Evolutionary conservation across 2,797 vertebrate genomes (phyloP).

Genomic region (Myripristis murdjan): DNA sequence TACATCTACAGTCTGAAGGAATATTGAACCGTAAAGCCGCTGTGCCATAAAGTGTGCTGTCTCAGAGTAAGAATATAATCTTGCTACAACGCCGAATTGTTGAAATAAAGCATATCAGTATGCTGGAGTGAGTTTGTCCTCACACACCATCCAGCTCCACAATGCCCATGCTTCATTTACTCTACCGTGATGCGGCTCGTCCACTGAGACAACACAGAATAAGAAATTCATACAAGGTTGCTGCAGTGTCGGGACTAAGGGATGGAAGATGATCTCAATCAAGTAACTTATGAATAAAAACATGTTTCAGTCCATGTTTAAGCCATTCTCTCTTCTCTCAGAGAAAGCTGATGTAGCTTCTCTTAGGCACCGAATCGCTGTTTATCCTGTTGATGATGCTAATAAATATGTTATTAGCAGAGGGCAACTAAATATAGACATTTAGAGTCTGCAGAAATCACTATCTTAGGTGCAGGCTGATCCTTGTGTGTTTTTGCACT

Average conservation of each 20-base stretch:
- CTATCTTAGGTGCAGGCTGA: neutral
- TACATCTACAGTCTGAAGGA: conserved; percentile 20
- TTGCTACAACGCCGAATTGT: conserved; percentile 17
- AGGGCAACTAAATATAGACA: neutral
- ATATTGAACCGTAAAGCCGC: conserved; percentile 32
- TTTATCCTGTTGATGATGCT: neutral
- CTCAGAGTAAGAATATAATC: conserved; percentile 19
- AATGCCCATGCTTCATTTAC: conserved; percentile 7
- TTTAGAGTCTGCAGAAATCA: neutral
- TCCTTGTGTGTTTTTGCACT: too few relatives aligned
- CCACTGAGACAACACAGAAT: neutral
- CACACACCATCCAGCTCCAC: neutral
- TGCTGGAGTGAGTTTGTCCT: conserved; percentile 29
- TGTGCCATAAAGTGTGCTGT: conserved; percentile 30
- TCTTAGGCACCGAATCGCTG: too few relatives aligned
- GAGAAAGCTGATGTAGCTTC: too few relatives aligned
- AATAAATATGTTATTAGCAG: neutral
- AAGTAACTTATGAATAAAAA: neutral
- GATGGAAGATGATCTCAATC: conserved; percentile 2
- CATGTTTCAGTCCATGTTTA: neutral
- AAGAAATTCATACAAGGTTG: neutral
- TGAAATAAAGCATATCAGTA: conserved; percentile 17
- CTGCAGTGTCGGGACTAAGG: neutral
- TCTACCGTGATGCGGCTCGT: conserved; percentile 26
- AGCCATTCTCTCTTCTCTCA: too few relatives aligned